Conservation (phyloP, 2,797 vertebrate species). For the Aulostomus chinensis region DNA sequence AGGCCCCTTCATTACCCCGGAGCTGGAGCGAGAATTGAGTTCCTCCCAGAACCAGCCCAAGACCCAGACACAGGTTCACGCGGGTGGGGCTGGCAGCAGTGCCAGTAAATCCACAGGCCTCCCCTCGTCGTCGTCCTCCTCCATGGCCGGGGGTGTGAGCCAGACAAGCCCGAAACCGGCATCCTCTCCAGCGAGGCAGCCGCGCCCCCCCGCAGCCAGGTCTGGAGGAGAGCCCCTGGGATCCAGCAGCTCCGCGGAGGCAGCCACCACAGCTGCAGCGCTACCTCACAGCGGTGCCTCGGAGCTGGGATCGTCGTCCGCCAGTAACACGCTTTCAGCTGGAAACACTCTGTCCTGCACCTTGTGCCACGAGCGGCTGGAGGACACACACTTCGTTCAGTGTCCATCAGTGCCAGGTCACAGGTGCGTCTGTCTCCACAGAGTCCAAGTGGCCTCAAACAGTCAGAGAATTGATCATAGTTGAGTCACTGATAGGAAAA, state of each 20-base stretch:
- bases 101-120: constrained; percentile 50
- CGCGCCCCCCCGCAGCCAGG: constrained; percentile 57
- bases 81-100: constrained; percentile 37
- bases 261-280: constrained; percentile 65
- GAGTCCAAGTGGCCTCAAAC: not conserved
- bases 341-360: constrained; percentile 80
- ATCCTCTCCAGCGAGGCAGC: constrained; percentile 72
- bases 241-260: constrained; percentile 66
- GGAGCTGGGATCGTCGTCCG: constrained; percentile 66
- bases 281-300: constrained; percentile 73
- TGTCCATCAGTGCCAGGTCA: constrained; percentile 84
- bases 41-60: constrained; percentile 67
- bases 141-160: constrained; percentile 65
- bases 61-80: constrained; percentile 52
- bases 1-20: constrained; percentile 78
- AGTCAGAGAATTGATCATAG: no score
- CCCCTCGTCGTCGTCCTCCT: constrained; percentile 55
- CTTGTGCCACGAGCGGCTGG: constrained; percentile 81
- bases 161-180: constrained; percentile 76
- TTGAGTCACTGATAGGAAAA: no score
- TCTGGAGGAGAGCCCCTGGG: constrained; percentile 69
- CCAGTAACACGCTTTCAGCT: constrained; percentile 59
- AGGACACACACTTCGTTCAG: constrained; percentile 81
- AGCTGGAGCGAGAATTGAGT: constrained; percentile 85
- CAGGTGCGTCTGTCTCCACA: constrained; percentile 50